Evolutionary conservation across 2,888 invertebrate genomes (phyloP), one percentile per base, ranked within the genome.

Genomic region (Drosophila barbarae): DNA sequence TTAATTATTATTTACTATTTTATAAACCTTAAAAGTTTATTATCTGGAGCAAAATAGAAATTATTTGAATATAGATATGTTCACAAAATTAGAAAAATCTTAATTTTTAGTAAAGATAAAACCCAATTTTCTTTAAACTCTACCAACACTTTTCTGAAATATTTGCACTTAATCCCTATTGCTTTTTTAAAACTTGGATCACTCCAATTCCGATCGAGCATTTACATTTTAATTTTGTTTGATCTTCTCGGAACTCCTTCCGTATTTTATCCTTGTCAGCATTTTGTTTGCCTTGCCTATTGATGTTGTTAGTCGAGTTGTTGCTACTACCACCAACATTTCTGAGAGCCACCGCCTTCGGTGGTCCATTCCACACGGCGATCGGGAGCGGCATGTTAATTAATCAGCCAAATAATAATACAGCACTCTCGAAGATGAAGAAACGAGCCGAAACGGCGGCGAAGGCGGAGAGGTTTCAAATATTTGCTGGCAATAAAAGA

Each of bases 351-450:
- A 69, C 57, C 81, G 59, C 69, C 73, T 76, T 70, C 71, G 84
- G 86, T 84, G 86, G 84, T 84, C 83, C 71, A 15, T 9, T 44
- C 49, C 55, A 50, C 51, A 13, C 36, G 26, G 50, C 42, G 32
- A 63, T 51, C 63, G 63, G 41, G 68, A 53, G 59, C 55, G 83
- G 76, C 76, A 76, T 83, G 86, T 80, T 84, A 84, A 84, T 84
- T 84, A 84, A 84, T 84, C 85, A 84, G 73, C 69, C 78, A 83
- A 84, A 84, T 78, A 84, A 75, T 75, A 81, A 77, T 66, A 71
- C 59, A 58, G 71, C 65, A 68, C 38, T 67, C 41, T 35, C n/a
- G n/a, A 32, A n/a, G 47, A 50, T 35, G 36, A 63, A 72, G 66
- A 71, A 74, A 74, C 67, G 61, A 76, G 66, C 82, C 78, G 76